Base-by-base conservation (phyloP, 1,140 invertebrate genomes). In the Brachionus angularis region DNA sequence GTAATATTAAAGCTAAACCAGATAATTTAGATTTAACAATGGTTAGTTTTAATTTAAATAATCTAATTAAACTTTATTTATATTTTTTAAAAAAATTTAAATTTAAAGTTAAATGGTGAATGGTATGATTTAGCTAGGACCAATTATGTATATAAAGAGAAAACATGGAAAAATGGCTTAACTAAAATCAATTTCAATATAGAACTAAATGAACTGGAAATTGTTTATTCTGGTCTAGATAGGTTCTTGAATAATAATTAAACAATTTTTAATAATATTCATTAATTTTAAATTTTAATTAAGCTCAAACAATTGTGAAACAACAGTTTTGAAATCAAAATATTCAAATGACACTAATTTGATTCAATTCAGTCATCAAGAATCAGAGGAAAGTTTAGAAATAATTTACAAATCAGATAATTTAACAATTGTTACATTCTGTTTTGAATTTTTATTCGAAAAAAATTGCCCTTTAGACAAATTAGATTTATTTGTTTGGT, bases 111-210 rank as follows among this genome's bases (percentile, higher is more conserved):
- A n/a, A 7, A 21, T 29, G 62, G 62, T n/a, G 25, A 67, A 16
- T 70, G 64, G 64, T 23, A n/a, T 33, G 64, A 50, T 5, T 33
- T 70, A 10, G 64, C 46, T 12, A 27, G 64, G 23, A 70, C 44
- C 1, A 70, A 27, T 39, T 23, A 27, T 42, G 10, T 36, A 1
- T 70, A 18, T 10, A 44, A 31, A 21, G 33, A 31, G 10, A 49
- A 70, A 5, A 70, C 46, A 34, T 70, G 64, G 64, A 70, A 39
- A 39, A 23, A 50, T 42, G 64, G 44, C 27, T 21, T 34, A 31
- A 18, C 16, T 21, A 5, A 36, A 36, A 31, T 50, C 14, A 39
- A 39, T 23, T 39, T 58, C 3, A 10, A 25, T 23, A 21, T 39
- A 12, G 36, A 58, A 0, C 36, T 18, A 39, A 14, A 36, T 21